These are phyloP conservation scores for Lasaia peninsularis DNA, from an alignment of 1,140 invertebrate genomes.

Conservation along the genomic window DNA sequence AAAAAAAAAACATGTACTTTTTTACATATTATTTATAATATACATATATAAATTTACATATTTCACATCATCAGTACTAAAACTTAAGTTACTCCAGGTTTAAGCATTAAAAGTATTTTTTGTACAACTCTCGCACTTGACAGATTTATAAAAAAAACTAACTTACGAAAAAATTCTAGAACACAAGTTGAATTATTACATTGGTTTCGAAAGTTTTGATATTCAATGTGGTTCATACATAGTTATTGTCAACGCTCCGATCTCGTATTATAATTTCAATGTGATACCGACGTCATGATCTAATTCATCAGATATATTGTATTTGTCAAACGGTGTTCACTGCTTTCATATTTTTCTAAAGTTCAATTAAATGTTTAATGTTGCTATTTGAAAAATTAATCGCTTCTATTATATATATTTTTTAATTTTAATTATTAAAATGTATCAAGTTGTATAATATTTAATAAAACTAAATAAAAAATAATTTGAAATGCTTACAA, in stretches of 20 bases:
- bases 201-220: slow-evolving; percentile 44
- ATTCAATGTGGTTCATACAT: slow-evolving; percentile 55
- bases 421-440: too few relatives aligned
- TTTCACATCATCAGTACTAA: too few relatives aligned
- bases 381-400: neutral
- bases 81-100: too few relatives aligned
- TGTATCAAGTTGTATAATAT: too few relatives aligned
- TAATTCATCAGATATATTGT: slow-evolving; percentile 27
- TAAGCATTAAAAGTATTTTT: too few relatives aligned
- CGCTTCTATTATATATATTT: neutral
- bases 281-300: slow-evolving; percentile 36
- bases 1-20: too few relatives aligned
- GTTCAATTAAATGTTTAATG: neutral
- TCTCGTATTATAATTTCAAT: slow-evolving; percentile 60
- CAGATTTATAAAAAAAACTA: slow-evolving; percentile 19
- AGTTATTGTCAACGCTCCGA: slow-evolving; percentile 40
- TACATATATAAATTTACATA: too few relatives aligned
- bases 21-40: too few relatives aligned
- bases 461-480: too few relatives aligned
- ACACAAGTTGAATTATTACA: slow-evolving; percentile 25
- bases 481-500: too few relatives aligned
- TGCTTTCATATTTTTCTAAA: neutral
- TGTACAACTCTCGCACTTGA: neutral
- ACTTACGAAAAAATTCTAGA: slow-evolving; percentile 22
- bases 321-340: slow-evolving; percentile 8